These are phyloP conservation scores for Candidula unifasciata DNA, from an alignment of 2,888 invertebrate genomes.

Conservation along the genomic window DNA sequence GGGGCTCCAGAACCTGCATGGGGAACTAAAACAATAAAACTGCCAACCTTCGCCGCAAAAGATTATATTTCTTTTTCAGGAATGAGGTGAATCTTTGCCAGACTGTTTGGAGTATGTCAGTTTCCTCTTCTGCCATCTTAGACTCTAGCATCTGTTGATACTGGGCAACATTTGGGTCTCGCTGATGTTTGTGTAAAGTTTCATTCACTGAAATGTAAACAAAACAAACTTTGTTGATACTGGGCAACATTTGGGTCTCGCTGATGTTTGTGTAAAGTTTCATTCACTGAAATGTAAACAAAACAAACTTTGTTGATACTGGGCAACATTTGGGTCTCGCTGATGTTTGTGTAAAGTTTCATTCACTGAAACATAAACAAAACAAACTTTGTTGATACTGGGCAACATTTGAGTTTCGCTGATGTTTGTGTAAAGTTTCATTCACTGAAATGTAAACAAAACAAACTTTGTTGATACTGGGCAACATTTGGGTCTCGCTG, in stretches of 20 bases:
- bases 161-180: constrained; percentile 53
- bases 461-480: too few relatives aligned
- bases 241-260: constrained; percentile 53
- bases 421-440: too few relatives aligned
- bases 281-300: constrained; percentile 48
- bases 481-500: too few relatives aligned
- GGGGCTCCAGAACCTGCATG: too few relatives aligned
- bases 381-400: too few relatives aligned
- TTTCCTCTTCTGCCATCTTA: constrained; percentile 39
- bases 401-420: too few relatives aligned
- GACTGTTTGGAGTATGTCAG: constrained; percentile 20
- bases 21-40: not conserved
- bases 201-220: constrained; percentile 42
- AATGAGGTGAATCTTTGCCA: constrained; percentile 39
- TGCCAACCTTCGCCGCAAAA: constrained; percentile 52
- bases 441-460: too few relatives aligned
- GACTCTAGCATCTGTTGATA: constrained; percentile 51
- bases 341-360: constrained; percentile 49
- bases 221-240: constrained; percentile 40
- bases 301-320: constrained; percentile 52
- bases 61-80: constrained; percentile 47
- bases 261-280: constrained; percentile 49
- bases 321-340: constrained; percentile 52
- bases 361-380: constrained; percentile 47
- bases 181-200: constrained; percentile 50